Evolutionary conservation across 2,113 vertebrate genomes (phyloP).

Genomic region (Sander lucioperca): DNA sequence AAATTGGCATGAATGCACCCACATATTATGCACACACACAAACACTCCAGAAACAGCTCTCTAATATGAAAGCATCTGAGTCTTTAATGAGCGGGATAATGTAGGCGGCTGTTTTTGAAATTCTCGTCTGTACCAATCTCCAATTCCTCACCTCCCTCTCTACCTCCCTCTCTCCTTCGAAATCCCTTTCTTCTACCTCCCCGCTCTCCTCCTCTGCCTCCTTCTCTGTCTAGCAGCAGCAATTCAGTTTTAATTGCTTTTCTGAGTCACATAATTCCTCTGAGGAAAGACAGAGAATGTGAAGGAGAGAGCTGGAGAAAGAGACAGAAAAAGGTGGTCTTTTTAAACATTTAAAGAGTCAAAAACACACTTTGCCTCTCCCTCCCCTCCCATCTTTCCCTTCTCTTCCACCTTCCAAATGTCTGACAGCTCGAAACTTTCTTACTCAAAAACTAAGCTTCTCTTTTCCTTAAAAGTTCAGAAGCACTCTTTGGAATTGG

Average conservation of each 20-base stretch:
- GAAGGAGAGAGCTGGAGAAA: slow-evolving; percentile 34
- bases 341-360: slow-evolving; percentile 59
- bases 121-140: slow-evolving; percentile 54
- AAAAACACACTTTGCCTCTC: neutral
- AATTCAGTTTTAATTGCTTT: slow-evolving; percentile 79
- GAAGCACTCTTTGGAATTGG: slow-evolving; percentile 16
- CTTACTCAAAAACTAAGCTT: neutral
- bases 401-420: neutral
- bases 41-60: slow-evolving; percentile 47
- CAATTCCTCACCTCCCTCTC: slow-evolving; percentile 42
- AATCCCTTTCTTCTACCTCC: slow-evolving; percentile 59
- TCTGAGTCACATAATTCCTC: slow-evolving; percentile 75
- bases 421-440: slow-evolving; percentile 25
- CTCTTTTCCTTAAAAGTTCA: slow-evolving; percentile 9
- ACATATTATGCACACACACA: slow-evolving; percentile 42
- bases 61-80: slow-evolving; percentile 49
- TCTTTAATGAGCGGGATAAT: slow-evolving; percentile 69
- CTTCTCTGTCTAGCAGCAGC: slow-evolving; percentile 67
- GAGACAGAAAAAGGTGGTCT: slow-evolving; percentile 34
- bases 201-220: slow-evolving; percentile 52
- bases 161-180: slow-evolving; percentile 34
- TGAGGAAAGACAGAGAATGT: slow-evolving; percentile 35
- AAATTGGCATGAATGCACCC: slow-evolving; percentile 29
- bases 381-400: neutral
- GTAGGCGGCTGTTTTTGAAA: slow-evolving; percentile 68